Percentiles rank a stretch among this genome's conserved stretches.
These are phyloP conservation scores for Xestia xanthographa DNA, from an alignment of 2,888 invertebrate species.

Conservation along the genomic window DNA sequence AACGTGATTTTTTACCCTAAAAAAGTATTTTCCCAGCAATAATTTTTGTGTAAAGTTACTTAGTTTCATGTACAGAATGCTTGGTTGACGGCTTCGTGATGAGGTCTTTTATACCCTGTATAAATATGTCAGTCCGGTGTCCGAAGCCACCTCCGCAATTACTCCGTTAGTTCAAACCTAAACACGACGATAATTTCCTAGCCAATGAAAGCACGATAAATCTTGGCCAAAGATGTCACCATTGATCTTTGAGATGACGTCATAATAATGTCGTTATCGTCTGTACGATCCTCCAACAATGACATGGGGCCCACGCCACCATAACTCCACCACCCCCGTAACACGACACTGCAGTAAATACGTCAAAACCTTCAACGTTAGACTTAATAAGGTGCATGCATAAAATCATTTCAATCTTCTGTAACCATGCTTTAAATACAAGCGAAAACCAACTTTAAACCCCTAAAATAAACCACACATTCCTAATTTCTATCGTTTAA, in stretches of 20 bases:
- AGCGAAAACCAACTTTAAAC: slow-evolving; percentile 42
- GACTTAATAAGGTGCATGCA: slow-evolving; percentile 69
- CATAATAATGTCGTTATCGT: slow-evolving; percentile 59
- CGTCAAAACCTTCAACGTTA: slow-evolving; percentile 67
- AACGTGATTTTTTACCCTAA: no score
- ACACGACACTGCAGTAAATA: slow-evolving; percentile 64
- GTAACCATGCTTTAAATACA: slow-evolving; percentile 16
- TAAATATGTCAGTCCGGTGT: no score
- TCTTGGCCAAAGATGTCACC: slow-evolving; percentile 49
- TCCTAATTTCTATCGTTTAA: slow-evolving; percentile 25
- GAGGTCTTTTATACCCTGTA: no score
- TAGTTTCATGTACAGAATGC: no score
- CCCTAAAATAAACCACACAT: slow-evolving; percentile 14
- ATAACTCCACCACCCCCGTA: slow-evolving; percentile 69
- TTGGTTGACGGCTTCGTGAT: no score
- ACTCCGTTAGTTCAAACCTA: background rate
- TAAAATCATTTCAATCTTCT: slow-evolving; percentile 62
- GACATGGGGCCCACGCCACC: slow-evolving; percentile 65
- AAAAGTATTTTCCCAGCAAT: no score
- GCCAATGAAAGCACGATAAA: slow-evolving; percentile 44
- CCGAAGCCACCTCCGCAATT: background rate
- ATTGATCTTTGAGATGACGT: slow-evolving; percentile 53
- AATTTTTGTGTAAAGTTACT: no score
- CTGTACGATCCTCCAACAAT: slow-evolving; percentile 60
- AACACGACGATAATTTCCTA: slow-evolving; percentile 1